Conservation (phyloP, 2,888 invertebrate genomes). For the Nephrotoma appendiculata region DNA sequence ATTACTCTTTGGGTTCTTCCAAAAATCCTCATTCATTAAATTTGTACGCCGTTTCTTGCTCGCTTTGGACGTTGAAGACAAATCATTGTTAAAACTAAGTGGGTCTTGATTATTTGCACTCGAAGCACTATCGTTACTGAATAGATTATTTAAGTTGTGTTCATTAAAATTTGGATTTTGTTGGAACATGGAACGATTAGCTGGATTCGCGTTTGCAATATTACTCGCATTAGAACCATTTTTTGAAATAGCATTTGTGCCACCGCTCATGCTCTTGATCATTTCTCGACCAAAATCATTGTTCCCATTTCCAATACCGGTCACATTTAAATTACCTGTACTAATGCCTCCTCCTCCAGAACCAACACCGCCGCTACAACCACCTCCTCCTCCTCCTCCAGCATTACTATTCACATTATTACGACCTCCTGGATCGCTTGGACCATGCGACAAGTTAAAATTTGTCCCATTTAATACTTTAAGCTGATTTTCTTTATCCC, state of each 20-base stretch:
- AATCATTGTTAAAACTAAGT: background rate
- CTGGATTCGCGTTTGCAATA: background rate
- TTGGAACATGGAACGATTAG: background rate
- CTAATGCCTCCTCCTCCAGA: background rate
- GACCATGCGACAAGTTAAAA: slow-evolving; percentile 54
- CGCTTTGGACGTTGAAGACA: background rate
- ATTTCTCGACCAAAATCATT: background rate
- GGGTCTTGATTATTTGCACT: background rate
- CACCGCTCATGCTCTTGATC: background rate
- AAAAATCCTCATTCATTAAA: slow-evolving; percentile 34
- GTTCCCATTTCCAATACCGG: background rate
- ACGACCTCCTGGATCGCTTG: slow-evolving; percentile 46
- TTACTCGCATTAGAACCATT: background rate
- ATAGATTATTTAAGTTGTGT: background rate
- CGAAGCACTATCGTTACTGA: background rate
- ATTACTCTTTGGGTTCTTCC: slow-evolving; percentile 41
- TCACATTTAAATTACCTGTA: background rate
- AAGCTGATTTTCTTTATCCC: slow-evolving; percentile 56
- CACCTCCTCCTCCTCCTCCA: background rate
- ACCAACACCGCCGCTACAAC: slow-evolving; percentile 3
- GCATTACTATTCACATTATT: slow-evolving; percentile 5
- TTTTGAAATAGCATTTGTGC: background rate
- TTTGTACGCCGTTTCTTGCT: slow-evolving; percentile 8
- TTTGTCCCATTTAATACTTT: slow-evolving; percentile 38
- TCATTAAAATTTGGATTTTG: slow-evolving; percentile 1